Evolutionary conservation across 2,888 invertebrate genomes (phyloP).

Genomic region (Nudaria mundana): DNA sequence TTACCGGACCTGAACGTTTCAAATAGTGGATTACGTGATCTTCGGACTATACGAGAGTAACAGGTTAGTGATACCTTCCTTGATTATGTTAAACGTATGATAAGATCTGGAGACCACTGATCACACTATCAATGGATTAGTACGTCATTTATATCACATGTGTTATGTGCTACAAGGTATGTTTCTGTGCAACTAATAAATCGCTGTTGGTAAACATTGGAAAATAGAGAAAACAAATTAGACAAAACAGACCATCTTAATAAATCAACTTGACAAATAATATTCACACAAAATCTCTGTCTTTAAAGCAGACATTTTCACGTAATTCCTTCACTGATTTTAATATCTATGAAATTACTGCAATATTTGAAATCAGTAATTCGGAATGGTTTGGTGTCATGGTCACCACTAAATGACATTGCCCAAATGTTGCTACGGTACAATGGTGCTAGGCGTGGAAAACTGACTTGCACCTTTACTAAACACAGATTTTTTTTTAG

Average conservation of each 20-base stretch:
- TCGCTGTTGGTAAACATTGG: background rate
- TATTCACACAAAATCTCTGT: too few species aligned
- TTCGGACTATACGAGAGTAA: slow-evolving; percentile 46
- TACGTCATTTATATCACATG: background rate
- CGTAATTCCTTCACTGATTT: slow-evolving; percentile 22
- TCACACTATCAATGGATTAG: slow-evolving; percentile 16
- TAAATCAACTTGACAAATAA: too few species aligned
- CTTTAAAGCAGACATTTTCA: slow-evolving; percentile 4
- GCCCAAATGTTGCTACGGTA: slow-evolving; percentile 44
- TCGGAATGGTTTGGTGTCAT: slow-evolving; percentile 44
- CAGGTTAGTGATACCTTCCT: slow-evolving; percentile 42
- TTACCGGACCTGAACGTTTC: slow-evolving; percentile 61
- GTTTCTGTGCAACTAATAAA: background rate
- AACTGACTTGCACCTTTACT: background rate
- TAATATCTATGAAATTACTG: slow-evolving; percentile 38
- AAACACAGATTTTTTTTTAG: background rate
- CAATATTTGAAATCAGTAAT: slow-evolving; percentile 47
- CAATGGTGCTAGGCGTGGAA: slow-evolving; percentile 18
- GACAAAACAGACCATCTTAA: too few species aligned
- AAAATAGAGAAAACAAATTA: background rate
- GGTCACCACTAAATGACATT: slow-evolving; percentile 43
- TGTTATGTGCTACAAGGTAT: too few species aligned
- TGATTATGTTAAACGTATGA: slow-evolving; percentile 16
- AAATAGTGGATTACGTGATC: slow-evolving; percentile 71
- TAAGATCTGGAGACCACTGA: slow-evolving; percentile 23